Conservation (phyloP, 2,888 invertebrate genomes). For the Polietes domitor region DNA sequence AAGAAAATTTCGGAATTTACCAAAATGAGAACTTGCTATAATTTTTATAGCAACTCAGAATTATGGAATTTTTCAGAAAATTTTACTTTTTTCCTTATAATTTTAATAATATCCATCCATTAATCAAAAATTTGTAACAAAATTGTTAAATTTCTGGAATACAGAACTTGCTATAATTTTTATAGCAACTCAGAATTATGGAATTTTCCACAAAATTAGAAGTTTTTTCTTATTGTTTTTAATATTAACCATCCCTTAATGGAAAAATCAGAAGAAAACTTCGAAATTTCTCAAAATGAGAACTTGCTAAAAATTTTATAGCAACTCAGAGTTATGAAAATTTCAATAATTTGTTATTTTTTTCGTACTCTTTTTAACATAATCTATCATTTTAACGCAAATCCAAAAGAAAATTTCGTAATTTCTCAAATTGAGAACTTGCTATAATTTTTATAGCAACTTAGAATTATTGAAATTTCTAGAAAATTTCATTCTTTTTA, state of each 20-base stretch:
- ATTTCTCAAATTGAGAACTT: too few relatives aligned
- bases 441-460: too few relatives aligned
- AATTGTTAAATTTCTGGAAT: not conserved
- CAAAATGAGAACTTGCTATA: not conserved
- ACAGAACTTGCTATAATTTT: not conserved
- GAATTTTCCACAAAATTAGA: not conserved
- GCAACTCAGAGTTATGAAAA: not conserved
- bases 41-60: not conserved
- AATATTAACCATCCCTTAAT: too few relatives aligned
- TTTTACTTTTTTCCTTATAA: not conserved
- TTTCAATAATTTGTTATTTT: too few relatives aligned
- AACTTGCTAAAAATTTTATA: constrained; percentile 11
- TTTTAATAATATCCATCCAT: too few relatives aligned
- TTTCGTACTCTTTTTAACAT: too few relatives aligned
- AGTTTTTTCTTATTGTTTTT: too few relatives aligned
- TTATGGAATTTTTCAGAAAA: not conserved
- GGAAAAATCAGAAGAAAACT: too few relatives aligned
- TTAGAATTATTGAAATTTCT: too few relatives aligned
- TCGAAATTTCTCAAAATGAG: not conserved
- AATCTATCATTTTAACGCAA: too few relatives aligned
- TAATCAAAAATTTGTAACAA: not conserved
- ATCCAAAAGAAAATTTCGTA: too few relatives aligned
- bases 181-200: not conserved
- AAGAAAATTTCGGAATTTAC: not conserved
- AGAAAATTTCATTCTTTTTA: too few relatives aligned